Evolutionary conservation across 2,797 vertebrate genomes (phyloP).

Genomic region (Parauchenoglanis ngamensis): DNA sequence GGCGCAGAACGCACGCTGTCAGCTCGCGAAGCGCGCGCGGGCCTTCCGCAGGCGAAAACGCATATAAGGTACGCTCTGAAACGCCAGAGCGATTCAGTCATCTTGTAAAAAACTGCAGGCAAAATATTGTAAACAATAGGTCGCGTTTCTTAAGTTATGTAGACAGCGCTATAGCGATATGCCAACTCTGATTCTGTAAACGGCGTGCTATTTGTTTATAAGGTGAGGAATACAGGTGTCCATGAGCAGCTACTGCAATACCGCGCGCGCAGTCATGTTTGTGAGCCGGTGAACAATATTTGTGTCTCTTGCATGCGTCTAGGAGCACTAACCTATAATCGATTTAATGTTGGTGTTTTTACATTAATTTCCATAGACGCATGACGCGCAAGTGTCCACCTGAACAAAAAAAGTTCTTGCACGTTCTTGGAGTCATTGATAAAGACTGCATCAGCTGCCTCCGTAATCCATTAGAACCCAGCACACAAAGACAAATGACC

Average conservation of each 20-base stretch:
- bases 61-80: constrained; percentile 27
- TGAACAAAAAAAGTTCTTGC: background rate
- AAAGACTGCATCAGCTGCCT: background rate
- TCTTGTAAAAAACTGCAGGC: constrained; percentile 37
- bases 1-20: constrained; percentile 54
- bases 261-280: background rate
- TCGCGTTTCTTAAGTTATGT: constrained; percentile 20
- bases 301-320: background rate
- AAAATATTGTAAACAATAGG: constrained; percentile 28
- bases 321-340: background rate
- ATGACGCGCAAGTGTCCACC: background rate
- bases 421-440: background rate
- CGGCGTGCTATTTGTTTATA: background rate
- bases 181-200: background rate
- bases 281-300: background rate
- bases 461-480: constrained; percentile 13
- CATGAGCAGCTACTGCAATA: background rate
- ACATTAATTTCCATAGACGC: background rate
- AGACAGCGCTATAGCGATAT: constrained; percentile 7
- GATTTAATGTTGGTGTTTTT: background rate
- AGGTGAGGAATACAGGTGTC: background rate
- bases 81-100: constrained; percentile 55
- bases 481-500: constrained; percentile 10
- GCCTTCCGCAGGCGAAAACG: constrained; percentile 48
- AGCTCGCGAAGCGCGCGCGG: constrained; percentile 31